Conservation (phyloP, 1,140 invertebrate species). For the Lamellibrachia luymesi region DNA sequence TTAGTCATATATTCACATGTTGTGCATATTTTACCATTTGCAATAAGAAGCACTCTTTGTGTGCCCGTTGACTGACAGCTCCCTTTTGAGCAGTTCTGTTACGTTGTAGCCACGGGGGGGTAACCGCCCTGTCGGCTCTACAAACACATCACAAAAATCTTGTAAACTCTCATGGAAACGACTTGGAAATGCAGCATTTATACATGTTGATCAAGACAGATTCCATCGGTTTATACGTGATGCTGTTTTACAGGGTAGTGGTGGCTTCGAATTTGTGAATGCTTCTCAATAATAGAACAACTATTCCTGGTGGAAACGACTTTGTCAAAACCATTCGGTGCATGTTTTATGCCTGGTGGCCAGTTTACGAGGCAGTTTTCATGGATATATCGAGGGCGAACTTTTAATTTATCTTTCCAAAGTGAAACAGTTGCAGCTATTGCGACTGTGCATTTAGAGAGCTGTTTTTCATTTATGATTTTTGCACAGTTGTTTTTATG, state of each 20-base stretch:
- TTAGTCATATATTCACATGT: background rate
- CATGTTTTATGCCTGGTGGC: background rate
- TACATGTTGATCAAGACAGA: background rate
- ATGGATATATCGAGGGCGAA: background rate
- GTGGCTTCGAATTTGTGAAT: background rate
- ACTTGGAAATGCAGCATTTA: background rate
- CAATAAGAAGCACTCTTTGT: background rate
- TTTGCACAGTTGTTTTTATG: conserved; percentile 5
- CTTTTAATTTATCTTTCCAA: conserved; percentile 6
- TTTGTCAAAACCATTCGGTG: background rate
- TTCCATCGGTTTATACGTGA: background rate
- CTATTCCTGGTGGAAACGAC: background rate
- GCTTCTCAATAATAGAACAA: background rate
- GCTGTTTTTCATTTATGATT: conserved; percentile 5
- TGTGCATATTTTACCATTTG: conserved; percentile 1
- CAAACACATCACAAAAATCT: background rate
- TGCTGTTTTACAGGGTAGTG: background rate
- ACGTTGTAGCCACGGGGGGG: background rate
- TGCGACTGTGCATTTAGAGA: background rate
- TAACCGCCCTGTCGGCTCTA: background rate
- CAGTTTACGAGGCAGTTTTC: background rate
- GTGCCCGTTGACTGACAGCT: background rate
- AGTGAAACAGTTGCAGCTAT: conserved; percentile 4
- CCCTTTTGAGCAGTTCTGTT: background rate
- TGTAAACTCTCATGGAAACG: background rate